phyloP scores from a whole-genome alignment of 2,888 invertebrate species.

The Arctia plantaginis region DNA sequence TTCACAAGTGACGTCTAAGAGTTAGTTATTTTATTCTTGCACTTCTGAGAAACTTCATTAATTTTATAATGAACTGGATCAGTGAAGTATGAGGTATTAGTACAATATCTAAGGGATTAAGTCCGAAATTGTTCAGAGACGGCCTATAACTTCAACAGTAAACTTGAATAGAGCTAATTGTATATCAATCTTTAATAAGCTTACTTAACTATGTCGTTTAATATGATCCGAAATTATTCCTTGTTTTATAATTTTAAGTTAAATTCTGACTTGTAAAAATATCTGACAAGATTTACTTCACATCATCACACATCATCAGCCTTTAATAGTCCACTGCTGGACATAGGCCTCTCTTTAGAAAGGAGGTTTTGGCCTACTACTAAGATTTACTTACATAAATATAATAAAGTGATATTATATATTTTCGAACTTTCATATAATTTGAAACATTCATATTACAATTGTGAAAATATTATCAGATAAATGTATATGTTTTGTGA shows the following conservation, averaged over 20 bases:
- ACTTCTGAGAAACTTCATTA: not conserved
- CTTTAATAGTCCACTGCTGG: too few relatives aligned
- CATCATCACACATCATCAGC: too few relatives aligned
- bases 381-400: too few relatives aligned
- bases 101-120: constrained; percentile 64
- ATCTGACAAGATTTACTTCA: too few relatives aligned
- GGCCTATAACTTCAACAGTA: constrained; percentile 32
- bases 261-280: too few relatives aligned
- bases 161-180: constrained; percentile 66
- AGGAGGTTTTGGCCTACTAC: too few relatives aligned
- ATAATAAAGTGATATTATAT: too few relatives aligned
- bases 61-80: not conserved
- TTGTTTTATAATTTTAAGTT: too few relatives aligned
- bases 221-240: not conserved
- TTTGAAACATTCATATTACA: too few relatives aligned
- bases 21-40: not conserved
- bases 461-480: not conserved
- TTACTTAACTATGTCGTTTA: constrained; percentile 13
- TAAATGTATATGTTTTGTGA: too few relatives aligned
- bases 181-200: constrained; percentile 56
- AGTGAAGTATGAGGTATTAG: constrained; percentile 40
- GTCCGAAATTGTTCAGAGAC: constrained; percentile 61
- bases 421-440: too few relatives aligned
- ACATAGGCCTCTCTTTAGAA: too few relatives aligned
- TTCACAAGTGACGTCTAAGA: not conserved